These are phyloP conservation scores for Pogonocherus hispidulus DNA, from an alignment of 2,888 invertebrate genomes.

Conservation along the genomic window DNA sequence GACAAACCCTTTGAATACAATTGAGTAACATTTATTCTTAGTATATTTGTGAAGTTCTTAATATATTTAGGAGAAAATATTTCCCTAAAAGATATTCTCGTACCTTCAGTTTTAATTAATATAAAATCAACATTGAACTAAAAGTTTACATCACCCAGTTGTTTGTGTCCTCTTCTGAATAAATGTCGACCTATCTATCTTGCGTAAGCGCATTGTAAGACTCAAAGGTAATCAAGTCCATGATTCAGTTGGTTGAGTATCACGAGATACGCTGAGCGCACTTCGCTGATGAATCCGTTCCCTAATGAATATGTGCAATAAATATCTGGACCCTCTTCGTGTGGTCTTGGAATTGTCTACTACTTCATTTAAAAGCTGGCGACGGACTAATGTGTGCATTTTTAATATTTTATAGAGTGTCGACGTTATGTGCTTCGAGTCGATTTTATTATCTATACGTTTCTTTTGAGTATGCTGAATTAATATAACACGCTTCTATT, in stretches of 20 bases:
- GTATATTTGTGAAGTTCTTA: too few relatives aligned
- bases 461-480: constrained; percentile 48
- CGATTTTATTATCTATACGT: constrained; percentile 56
- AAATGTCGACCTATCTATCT: constrained; percentile 38
- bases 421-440: constrained; percentile 59
- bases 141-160: too few relatives aligned
- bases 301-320: constrained; percentile 66
- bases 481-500: constrained; percentile 53
- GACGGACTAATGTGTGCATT: constrained; percentile 65
- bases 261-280: constrained; percentile 54
- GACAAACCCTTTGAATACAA: too few relatives aligned
- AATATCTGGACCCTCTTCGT: constrained; percentile 56
- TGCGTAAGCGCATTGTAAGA: constrained; percentile 41
- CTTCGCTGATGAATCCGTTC: constrained; percentile 63
- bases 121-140: too few relatives aligned
- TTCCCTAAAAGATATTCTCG: too few relatives aligned
- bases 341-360: constrained; percentile 45
- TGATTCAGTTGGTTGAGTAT: constrained; percentile 54
- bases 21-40: too few relatives aligned
- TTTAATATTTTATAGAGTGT: constrained; percentile 66
- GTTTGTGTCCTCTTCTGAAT: too few relatives aligned
- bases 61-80: too few relatives aligned
- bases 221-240: constrained; percentile 59
- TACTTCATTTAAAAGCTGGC: constrained; percentile 63
- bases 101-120: too few relatives aligned